These are phyloP conservation scores for Cecidostiba fungosa DNA, from an alignment of 2,888 invertebrate species.

Conservation along the genomic window DNA sequence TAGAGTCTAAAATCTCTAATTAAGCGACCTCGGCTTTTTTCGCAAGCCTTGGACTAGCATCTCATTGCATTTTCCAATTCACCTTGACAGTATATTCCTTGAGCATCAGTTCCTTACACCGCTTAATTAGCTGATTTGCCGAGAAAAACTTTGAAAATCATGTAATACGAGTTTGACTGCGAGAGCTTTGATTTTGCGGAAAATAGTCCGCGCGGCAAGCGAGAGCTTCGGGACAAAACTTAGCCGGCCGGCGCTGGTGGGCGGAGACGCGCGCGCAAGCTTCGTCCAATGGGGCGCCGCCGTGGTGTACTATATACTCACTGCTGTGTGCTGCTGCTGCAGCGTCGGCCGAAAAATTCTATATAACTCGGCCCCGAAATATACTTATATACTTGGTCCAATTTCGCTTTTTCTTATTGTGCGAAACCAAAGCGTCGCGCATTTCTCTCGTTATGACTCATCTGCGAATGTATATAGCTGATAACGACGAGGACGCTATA, in stretches of 20 bases:
- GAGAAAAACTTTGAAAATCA: neutral
- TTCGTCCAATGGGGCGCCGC: slow-evolving; percentile 71
- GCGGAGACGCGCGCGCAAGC: slow-evolving; percentile 51
- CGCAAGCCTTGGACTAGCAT: too few species aligned
- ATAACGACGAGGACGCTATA: too few species aligned
- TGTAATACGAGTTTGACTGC: neutral
- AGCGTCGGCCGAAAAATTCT: neutral
- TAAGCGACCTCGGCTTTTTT: slow-evolving; percentile 58
- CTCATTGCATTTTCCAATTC: too few species aligned
- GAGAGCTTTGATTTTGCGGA: slow-evolving; percentile 19
- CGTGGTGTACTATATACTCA: too few species aligned
- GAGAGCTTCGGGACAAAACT: slow-evolving; percentile 71
- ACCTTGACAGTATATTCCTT: neutral
- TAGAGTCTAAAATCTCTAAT: slow-evolving; percentile 72
- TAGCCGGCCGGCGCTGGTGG: slow-evolving; percentile 68
- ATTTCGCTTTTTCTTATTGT: too few species aligned
- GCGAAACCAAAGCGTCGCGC: too few species aligned
- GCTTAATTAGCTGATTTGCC: too few species aligned
- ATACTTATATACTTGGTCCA: too few species aligned
- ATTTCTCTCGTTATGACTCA: too few species aligned
- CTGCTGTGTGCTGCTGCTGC: too few species aligned
- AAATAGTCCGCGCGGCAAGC: slow-evolving; percentile 16
- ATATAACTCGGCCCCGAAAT: neutral
- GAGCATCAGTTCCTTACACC: neutral
- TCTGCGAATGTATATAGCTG: too few species aligned